phyloP scores from a whole-genome alignment of 2,888 invertebrate genomes.

The Campoletis raptor region DNA sequence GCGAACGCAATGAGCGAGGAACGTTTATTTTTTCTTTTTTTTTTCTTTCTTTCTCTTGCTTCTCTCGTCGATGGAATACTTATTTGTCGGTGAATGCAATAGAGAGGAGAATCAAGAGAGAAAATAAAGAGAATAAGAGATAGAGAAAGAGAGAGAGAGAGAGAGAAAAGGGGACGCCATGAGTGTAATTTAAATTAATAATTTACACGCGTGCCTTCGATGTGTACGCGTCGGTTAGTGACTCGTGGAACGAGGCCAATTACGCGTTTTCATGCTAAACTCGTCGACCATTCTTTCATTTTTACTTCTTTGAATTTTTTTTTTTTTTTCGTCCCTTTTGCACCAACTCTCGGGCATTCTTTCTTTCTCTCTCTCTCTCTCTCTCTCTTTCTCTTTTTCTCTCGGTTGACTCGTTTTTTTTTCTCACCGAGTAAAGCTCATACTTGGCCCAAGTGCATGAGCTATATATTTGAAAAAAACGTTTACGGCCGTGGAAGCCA shows the following conservation, averaged over 20 bases:
- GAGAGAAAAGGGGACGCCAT: constrained; percentile 36
- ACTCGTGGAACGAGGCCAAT: constrained; percentile 71
- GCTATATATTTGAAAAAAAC: constrained; percentile 32
- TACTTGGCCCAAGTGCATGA: constrained; percentile 28
- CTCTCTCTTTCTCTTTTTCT: constrained; percentile 9
- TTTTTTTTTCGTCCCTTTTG: constrained; percentile 18
- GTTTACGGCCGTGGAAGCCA: constrained; percentile 30
- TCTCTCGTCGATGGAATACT: constrained; percentile 27
- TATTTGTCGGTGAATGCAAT: constrained; percentile 14
- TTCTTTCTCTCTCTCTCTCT: neutral
- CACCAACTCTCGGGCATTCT: neutral
- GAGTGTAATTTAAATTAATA: constrained; percentile 73
- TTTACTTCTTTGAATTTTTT: neutral
- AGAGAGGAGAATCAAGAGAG: constrained; percentile 20
- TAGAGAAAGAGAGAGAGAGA: constrained; percentile 1
- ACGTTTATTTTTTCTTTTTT: constrained; percentile 54
- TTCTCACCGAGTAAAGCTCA: constrained; percentile 8
- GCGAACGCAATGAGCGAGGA: constrained; percentile 45
- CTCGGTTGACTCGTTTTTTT: constrained; percentile 21
- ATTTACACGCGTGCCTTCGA: constrained; percentile 71
- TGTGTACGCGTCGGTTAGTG: constrained; percentile 57
- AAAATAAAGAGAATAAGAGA: neutral
- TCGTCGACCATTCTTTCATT: constrained; percentile 53
- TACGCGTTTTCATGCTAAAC: constrained; percentile 69
- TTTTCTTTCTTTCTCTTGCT: constrained; percentile 18